Evolutionary conservation across 2,888 invertebrate genomes (phyloP).

Genomic region (Trilocha varians): DNA sequence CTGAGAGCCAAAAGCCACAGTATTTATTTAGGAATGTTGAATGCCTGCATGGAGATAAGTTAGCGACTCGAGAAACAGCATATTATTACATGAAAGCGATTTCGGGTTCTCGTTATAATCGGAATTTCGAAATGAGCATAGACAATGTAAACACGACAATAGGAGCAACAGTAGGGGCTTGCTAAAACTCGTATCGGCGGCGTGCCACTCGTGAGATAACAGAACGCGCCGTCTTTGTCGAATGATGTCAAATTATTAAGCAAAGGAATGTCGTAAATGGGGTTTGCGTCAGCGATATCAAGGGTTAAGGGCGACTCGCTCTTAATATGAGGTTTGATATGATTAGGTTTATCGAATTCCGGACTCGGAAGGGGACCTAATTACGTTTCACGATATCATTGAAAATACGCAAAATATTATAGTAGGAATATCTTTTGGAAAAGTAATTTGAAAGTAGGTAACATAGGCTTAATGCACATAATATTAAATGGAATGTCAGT

Average conservation of each 20-base stretch:
- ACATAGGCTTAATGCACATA: no score
- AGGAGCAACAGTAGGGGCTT: slow-evolving; percentile 44
- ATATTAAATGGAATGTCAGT: slow-evolving; percentile 8
- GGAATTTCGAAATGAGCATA: slow-evolving; percentile 65
- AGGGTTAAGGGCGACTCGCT: slow-evolving; percentile 32
- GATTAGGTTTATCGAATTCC: slow-evolving; percentile 37
- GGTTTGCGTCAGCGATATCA: slow-evolving; percentile 39
- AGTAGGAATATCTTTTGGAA: no score
- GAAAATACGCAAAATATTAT: slow-evolving; percentile 11
- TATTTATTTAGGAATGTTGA: slow-evolving; percentile 13
- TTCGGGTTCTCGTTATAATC: slow-evolving; percentile 52
- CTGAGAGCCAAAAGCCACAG: slow-evolving; percentile 13
- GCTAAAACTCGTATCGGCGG: slow-evolving; percentile 56
- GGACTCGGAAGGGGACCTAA: slow-evolving; percentile 15
- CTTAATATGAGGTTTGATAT: slow-evolving; percentile 28
- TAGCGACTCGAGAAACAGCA: slow-evolving; percentile 5
- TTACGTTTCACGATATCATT: slow-evolving; percentile 16
- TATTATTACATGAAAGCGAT: slow-evolving; percentile 32
- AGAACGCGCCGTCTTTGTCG: slow-evolving; percentile 57
- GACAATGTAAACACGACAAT: slow-evolving; percentile 72
- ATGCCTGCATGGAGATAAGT: slow-evolving; percentile 12
- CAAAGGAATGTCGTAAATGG: slow-evolving; percentile 50
- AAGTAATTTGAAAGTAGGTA: no score
- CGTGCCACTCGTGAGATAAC: slow-evolving; percentile 67
- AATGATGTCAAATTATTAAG: slow-evolving; percentile 65